Evolutionary conservation across 2,113 vertebrate species (phyloP).

Genomic region (Brachyhypopomus gauderio): DNA sequence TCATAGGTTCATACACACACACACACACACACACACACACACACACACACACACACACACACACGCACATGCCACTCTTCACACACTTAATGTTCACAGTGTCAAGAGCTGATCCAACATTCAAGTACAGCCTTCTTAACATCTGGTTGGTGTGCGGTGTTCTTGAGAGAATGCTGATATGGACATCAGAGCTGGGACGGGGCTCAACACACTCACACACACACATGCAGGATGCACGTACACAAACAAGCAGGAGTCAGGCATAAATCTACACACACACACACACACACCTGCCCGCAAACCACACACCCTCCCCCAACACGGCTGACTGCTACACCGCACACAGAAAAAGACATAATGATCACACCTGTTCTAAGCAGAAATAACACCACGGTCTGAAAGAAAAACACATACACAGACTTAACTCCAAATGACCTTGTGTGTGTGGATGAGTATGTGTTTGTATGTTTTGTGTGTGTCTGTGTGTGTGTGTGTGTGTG

Average conservation of each 20-base stretch:
- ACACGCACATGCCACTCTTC: too few species aligned
- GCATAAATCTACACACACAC: neutral
- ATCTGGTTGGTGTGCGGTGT: too few species aligned
- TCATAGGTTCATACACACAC: neutral
- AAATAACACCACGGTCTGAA: neutral
- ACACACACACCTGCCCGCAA: neutral
- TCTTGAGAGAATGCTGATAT: too few species aligned
- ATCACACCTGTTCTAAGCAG: neutral
- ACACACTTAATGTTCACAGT: too few species aligned
- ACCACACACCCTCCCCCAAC: neutral
- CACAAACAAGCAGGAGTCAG: neutral
- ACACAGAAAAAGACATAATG: neutral
- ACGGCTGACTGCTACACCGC: neutral
- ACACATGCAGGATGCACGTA: neutral
- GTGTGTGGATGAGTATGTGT: neutral
- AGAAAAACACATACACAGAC: neutral
- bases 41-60: neutral
- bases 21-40: conserved; percentile 10
- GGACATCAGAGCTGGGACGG: too few species aligned
- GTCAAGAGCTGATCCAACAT: too few species aligned
- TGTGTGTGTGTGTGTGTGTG: neutral
- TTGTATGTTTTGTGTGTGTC: conserved; percentile 14
- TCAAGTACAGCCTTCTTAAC: too few species aligned
- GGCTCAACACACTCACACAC: conserved; percentile 19
- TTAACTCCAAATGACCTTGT: neutral